phyloP scores from a whole-genome alignment of 2,888 invertebrate species.

The Eupithecia pulchellata region DNA sequence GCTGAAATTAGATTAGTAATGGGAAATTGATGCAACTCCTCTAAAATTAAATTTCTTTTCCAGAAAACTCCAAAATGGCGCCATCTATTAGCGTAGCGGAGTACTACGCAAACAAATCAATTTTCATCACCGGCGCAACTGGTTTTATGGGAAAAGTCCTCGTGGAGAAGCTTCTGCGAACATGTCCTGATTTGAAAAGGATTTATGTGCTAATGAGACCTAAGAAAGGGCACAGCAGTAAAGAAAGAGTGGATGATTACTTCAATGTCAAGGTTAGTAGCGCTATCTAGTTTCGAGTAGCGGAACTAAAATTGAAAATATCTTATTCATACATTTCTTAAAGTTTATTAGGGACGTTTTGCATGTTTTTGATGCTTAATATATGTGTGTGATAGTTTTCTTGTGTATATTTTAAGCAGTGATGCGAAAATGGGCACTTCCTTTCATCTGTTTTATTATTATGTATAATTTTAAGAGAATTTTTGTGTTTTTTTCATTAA shows the following conservation, averaged over 20 bases:
- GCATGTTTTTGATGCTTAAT: too few species aligned
- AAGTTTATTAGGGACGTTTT: neutral
- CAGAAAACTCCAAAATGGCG: conserved; percentile 60
- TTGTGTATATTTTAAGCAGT: too few species aligned
- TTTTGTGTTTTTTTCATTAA: too few species aligned
- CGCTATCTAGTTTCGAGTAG: conserved; percentile 52
- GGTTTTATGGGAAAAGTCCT: conserved; percentile 95
- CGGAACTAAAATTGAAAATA: conserved; percentile 17
- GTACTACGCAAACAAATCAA: conserved; percentile 85
- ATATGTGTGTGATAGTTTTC: too few species aligned
- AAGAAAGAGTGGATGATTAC: conserved; percentile 86
- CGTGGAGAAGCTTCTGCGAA: conserved; percentile 90
- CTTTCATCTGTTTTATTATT: too few species aligned
- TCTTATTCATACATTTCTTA: too few species aligned
- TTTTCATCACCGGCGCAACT: conserved; percentile 93
- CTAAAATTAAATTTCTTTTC: conserved; percentile 11
- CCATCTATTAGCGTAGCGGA: conserved; percentile 75
- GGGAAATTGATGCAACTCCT: neutral
- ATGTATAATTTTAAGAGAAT: too few species aligned
- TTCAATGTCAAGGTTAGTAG: conserved; percentile 78
- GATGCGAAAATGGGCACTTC: too few species aligned
- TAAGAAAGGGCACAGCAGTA: conserved; percentile 88
- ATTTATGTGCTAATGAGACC: conserved; percentile 90
- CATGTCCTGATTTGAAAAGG: conserved; percentile 88
- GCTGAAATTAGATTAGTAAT: neutral